A percentile compares a stretch with the other conserved stretches of the same genome.
Conservation (phyloP, 2,888 invertebrate species). For the Laspeyria flexula region DNA sequence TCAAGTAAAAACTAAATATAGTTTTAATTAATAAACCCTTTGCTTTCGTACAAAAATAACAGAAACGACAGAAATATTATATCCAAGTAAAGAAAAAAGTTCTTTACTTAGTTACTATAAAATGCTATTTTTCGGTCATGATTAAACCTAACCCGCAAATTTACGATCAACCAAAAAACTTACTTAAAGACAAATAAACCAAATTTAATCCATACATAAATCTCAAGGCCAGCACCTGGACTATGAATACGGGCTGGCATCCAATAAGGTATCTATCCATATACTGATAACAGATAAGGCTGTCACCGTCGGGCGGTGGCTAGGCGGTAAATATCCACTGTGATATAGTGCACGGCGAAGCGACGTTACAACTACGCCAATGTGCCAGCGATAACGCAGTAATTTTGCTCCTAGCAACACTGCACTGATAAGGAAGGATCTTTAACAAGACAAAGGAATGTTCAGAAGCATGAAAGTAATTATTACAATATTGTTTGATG, state of each 20-base stretch:
- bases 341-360: conserved; percentile 72
- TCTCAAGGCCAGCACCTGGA: conserved; percentile 54
- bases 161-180: too few species aligned
- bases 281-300: conserved; percentile 85
- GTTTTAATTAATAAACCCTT: too few species aligned
- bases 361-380: conserved; percentile 56
- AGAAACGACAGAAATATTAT: too few species aligned
- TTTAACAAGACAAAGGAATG: background rate
- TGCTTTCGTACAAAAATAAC: too few species aligned
- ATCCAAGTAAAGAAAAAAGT: too few species aligned
- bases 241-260: conserved; percentile 68
- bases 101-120: too few species aligned
- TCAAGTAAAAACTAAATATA: too few species aligned
- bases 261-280: conserved; percentile 71
- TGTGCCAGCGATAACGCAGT: conserved; percentile 43
- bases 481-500: too few species aligned
- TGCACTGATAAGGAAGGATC: conserved; percentile 24
- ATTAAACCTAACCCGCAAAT: too few species aligned
- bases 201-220: conserved; percentile 8
- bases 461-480: too few species aligned
- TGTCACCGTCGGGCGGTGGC: conserved; percentile 77
- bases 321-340: conserved; percentile 71
- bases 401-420: conserved; percentile 31
- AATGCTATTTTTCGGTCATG: too few species aligned
- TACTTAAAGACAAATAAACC: too few species aligned